phyloP scores from a whole-genome alignment of 2,113 vertebrate species.

The Oryzias celebensis region DNA sequence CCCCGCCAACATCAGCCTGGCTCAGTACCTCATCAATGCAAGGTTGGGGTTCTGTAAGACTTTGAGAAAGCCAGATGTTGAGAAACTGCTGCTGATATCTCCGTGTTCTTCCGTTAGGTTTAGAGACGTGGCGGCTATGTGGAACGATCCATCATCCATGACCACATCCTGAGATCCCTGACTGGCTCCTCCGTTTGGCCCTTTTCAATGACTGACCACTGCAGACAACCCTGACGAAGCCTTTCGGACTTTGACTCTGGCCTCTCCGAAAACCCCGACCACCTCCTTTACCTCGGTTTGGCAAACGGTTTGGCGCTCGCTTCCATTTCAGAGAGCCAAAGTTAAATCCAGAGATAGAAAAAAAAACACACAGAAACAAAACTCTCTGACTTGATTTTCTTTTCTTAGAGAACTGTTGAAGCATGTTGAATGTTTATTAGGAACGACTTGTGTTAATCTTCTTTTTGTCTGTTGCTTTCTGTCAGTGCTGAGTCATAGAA shows the following conservation, averaged over 20 bases:
- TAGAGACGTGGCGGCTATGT: constrained; percentile 81
- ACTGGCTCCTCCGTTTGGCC: constrained; percentile 69
- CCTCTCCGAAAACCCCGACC: constrained; percentile 59
- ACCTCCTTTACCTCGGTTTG: constrained; percentile 38
- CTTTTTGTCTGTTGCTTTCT: constrained; percentile 54
- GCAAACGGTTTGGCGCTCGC: constrained; percentile 19
- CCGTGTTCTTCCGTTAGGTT: constrained; percentile 56
- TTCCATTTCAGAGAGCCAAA: constrained; percentile 62
- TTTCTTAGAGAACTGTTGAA: constrained; percentile 73
- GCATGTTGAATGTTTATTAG: constrained; percentile 79
- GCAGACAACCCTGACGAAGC: constrained; percentile 66
- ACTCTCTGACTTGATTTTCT: constrained; percentile 64
- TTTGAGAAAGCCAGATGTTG: no score
- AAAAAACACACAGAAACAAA: constrained; percentile 40
- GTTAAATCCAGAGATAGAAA: constrained; percentile 23
- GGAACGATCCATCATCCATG: constrained; percentile 81
- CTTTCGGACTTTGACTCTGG: constrained; percentile 69
- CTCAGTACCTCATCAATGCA: constrained; percentile 98
- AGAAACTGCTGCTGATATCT: neutral
- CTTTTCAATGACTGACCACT: constrained; percentile 62
- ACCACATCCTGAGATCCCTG: constrained; percentile 78
- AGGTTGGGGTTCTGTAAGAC: constrained; percentile 71
- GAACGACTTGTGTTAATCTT: constrained; percentile 69
- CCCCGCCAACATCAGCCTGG: constrained; percentile 98
- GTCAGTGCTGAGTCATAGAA: constrained; percentile 72